These are phyloP conservation scores for Prionace glauca DNA, from an alignment of 2,797 vertebrate species.

Conservation along the genomic window DNA sequence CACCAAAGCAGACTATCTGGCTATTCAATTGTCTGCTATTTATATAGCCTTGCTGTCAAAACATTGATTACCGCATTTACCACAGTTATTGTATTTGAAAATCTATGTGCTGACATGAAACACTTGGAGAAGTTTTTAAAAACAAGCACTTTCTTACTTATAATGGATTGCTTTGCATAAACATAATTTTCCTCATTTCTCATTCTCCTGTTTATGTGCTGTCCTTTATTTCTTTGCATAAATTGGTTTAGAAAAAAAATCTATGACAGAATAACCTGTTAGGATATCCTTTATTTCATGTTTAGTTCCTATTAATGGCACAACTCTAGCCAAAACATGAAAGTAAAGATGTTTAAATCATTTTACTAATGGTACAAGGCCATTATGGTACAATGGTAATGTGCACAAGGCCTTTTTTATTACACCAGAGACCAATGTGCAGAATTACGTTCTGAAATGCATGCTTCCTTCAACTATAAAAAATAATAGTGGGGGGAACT, in stretches of 20 bases:
- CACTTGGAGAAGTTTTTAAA: not conserved
- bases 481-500: not conserved
- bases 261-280: not conserved
- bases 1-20: too few species aligned
- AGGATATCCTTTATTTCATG: conserved; percentile 20
- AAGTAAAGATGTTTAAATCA: not conserved
- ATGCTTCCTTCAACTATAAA: not conserved
- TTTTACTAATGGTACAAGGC: not conserved
- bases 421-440: not conserved
- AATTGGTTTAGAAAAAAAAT: not conserved
- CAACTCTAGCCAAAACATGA: not conserved
- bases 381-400: not conserved
- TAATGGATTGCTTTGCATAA: not conserved
- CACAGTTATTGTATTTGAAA: not conserved
- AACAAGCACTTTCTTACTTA: not conserved
- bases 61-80: too few species aligned
- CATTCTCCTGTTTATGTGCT: not conserved
- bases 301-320: not conserved
- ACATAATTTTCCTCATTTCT: not conserved
- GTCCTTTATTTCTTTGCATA: not conserved
- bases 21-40: too few species aligned
- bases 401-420: not conserved
- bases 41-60: too few species aligned
- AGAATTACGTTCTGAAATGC: not conserved
- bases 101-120: not conserved